Base-by-base conservation (phyloP, 2,797 vertebrate genomes). In the Leptoclinus maculatus region DNA sequence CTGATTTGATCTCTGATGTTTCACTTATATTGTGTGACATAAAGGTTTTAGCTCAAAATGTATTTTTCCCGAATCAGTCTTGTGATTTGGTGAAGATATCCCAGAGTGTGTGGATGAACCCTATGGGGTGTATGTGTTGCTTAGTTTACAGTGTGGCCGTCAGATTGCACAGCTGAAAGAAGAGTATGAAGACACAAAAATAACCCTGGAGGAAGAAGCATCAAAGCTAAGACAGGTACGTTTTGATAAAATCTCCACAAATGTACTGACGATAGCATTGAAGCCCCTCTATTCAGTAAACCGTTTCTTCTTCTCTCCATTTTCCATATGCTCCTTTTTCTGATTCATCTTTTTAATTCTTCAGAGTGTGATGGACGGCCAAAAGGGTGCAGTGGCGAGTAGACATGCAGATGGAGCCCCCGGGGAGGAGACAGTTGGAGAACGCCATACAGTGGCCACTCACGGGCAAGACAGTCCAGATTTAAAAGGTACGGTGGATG, bases 141-240 rank as follows among this genome's bases (percentile, higher is more conserved):
- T 45, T 89, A 99, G 98, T 92, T 96, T 97, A 93, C 97, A 99
- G 95, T 99, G 98, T 90, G 96, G 96, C 63, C 97, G 96, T 60
- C 98, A 99, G 92, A 97, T 99, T 76, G 96, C 96, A 82, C 97
- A 99, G 81, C 95, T 98, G 82, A 97, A 96, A 85, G 91, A 94
- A 2, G 97, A 99, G 25, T 97, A 97, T 87, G 97, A 99, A 91
- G 97, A 99, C 87, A 94, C 91, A 82, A 96, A 96, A 78, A 97
- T 95, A 92, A 94, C 89, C 56, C 78, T 97, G 89, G 92, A 92
- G 74, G 82, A 89, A 45, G 92, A 95, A 72, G 80, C 86, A 5
- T 70, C 74, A n/a, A 93, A 93, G 68, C 90, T 93, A 60, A 92
- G 90, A 90, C 88, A 88, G 93, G 96, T 96, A 49, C 71, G 86